Evolutionary conservation across 2,113 vertebrate genomes (phyloP).

Genomic region (Ahaetulla prasina): DNA sequence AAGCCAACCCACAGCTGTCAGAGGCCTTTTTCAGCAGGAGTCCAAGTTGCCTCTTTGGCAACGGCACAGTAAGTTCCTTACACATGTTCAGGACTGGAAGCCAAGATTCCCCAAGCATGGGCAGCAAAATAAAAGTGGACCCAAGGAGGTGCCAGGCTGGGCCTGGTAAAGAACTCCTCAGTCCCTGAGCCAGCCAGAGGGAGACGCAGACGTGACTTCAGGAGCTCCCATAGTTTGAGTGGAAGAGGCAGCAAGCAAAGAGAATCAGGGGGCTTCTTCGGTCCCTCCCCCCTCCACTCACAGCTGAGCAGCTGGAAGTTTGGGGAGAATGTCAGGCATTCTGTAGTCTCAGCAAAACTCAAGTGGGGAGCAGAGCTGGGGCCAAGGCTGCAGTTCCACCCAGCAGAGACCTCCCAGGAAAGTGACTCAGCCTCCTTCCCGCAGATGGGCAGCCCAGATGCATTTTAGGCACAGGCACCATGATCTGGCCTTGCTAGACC

Average conservation of each 20-base stretch:
- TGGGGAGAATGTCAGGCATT: neutral
- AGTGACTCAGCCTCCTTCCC: neutral
- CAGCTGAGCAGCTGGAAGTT: neutral
- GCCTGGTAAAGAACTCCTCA: neutral
- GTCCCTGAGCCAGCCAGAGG: neutral
- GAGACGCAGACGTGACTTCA: neutral
- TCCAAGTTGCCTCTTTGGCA: neutral
- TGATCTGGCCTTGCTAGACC: neutral
- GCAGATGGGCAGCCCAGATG: neutral
- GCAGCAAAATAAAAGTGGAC: neutral
- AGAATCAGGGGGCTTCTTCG: neutral
- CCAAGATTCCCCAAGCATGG: neutral
- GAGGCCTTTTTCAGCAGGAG: neutral
- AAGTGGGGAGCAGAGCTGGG: no score
- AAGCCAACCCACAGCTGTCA: no score
- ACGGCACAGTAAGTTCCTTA: neutral
- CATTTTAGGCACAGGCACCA: neutral
- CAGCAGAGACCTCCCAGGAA: neutral
- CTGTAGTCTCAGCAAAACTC: neutral
- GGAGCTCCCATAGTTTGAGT: neutral
- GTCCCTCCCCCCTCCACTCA: neutral
- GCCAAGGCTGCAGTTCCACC: neutral
- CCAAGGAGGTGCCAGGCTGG: neutral
- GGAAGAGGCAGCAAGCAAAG: neutral
- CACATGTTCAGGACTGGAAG: neutral